phyloP scores from a whole-genome alignment of 2,113 vertebrate species.

The Cariama cristata region DNA sequence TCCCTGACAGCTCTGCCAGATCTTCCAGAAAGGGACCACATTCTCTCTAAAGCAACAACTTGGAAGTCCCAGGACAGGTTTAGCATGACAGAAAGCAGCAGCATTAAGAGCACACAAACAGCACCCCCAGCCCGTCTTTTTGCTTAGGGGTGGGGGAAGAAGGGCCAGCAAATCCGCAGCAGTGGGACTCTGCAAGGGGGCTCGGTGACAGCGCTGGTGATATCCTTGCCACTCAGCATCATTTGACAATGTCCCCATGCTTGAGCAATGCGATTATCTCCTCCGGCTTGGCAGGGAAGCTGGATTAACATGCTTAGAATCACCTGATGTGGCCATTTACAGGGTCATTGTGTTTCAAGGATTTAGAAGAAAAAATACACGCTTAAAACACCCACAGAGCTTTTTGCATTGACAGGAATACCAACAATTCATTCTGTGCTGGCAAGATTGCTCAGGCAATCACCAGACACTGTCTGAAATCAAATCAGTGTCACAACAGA shows the following conservation, averaged over 20 bases:
- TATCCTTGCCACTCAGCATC: slow-evolving; percentile 17
- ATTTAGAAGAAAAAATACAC: slow-evolving; percentile 46
- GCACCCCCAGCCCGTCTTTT: too few species aligned
- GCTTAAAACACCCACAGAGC: background rate
- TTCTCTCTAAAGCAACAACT: background rate
- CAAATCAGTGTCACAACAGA: background rate
- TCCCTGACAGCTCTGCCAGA: background rate
- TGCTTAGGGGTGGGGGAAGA: background rate
- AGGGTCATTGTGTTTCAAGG: slow-evolving; percentile 57
- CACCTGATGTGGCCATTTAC: slow-evolving; percentile 67
- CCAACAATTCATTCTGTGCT: background rate
- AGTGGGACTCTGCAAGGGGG: background rate
- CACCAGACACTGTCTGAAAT: background rate
- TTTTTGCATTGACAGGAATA: slow-evolving; percentile 11
- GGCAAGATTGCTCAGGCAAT: background rate
- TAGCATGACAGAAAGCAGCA: background rate
- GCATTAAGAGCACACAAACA: background rate
- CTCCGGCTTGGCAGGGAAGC: slow-evolving; percentile 52
- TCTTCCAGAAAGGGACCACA: background rate
- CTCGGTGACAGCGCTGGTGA: background rate
- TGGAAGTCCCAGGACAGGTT: background rate
- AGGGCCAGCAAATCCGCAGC: background rate
- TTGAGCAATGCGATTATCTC: slow-evolving; percentile 54
- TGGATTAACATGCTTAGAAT: slow-evolving; percentile 67
- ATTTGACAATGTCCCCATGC: background rate